phyloP scores from a whole-genome alignment of 2,888 invertebrate species.

The Dromius quadrimaculatus region DNA sequence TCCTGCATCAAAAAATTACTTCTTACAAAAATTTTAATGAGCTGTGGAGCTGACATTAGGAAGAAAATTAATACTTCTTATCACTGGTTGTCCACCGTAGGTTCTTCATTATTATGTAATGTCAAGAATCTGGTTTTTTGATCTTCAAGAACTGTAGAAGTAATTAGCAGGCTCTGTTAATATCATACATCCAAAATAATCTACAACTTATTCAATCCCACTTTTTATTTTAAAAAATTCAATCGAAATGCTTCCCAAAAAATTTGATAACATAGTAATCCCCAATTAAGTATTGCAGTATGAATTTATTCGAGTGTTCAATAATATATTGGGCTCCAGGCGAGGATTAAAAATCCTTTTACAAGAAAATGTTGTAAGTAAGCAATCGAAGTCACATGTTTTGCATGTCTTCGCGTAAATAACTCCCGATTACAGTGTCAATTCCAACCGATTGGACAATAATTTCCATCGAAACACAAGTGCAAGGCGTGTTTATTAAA shows the following conservation, averaged over 20 bases:
- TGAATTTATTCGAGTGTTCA: no score
- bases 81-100: background rate
- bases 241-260: no score
- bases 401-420: background rate
- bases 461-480: slow-evolving; percentile 7
- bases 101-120: background rate
- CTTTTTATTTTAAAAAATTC: no score
- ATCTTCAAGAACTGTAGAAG: slow-evolving; percentile 2
- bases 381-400: no score
- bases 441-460: background rate
- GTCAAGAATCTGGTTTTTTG: slow-evolving; percentile 9
- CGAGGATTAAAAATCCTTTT: no score
- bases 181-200: no score
- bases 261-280: no score
- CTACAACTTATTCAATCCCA: no score
- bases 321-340: no score
- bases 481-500: slow-evolving; percentile 32
- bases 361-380: no score
- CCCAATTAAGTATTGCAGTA: no score
- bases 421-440: slow-evolving; percentile 1
- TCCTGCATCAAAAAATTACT: slow-evolving; percentile 30
- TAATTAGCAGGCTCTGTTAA: background rate
- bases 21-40: slow-evolving; percentile 23
- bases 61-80: slow-evolving; percentile 13
- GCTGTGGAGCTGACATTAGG: slow-evolving; percentile 4